A percentile compares a stretch with the other conserved stretches of the same genome.
Conservation (phyloP, 35 echinoderm and acorn worm genomes). For the Apostichopus californicus region DNA sequence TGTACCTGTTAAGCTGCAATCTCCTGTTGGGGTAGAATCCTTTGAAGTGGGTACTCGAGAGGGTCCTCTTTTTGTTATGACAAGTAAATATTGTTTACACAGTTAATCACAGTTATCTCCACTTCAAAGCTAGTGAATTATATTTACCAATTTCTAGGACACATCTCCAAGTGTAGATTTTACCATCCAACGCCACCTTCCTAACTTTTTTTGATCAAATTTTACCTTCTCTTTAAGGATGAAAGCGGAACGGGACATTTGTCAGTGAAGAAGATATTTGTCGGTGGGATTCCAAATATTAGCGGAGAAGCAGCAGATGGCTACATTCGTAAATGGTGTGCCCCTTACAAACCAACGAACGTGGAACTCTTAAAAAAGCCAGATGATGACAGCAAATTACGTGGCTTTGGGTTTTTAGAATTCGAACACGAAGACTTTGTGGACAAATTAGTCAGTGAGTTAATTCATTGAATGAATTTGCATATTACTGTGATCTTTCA, state of each 20-base stretch:
- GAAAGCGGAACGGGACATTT: background rate
- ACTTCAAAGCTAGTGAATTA: too few species aligned
- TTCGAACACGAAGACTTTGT: slow-evolving; percentile 31
- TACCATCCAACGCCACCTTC: too few species aligned
- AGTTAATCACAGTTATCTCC: too few species aligned
- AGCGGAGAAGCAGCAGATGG: background rate
- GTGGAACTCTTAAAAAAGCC: background rate
- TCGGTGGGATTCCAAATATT: slow-evolving; percentile 16
- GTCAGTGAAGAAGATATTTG: slow-evolving; percentile 10
- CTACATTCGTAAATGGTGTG: background rate
- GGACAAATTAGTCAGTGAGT: slow-evolving; percentile 38
- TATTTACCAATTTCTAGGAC: too few species aligned
- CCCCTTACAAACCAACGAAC: background rate
- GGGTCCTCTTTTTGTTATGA: too few species aligned
- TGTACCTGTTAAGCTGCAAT: too few species aligned
- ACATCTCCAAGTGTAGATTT: too few species aligned
- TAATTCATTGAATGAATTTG: background rate
- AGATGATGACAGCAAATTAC: background rate
- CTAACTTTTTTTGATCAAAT: background rate
- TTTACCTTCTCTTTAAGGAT: background rate
- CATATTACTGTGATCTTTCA: too few species aligned
- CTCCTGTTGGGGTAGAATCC: too few species aligned
- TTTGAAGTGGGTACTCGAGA: too few species aligned
- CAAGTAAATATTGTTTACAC: too few species aligned
- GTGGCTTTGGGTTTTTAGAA: slow-evolving; percentile 28